Evolutionary conservation across 1,140 invertebrate genomes (phyloP).

Genomic region (Agrilus planipennis): DNA sequence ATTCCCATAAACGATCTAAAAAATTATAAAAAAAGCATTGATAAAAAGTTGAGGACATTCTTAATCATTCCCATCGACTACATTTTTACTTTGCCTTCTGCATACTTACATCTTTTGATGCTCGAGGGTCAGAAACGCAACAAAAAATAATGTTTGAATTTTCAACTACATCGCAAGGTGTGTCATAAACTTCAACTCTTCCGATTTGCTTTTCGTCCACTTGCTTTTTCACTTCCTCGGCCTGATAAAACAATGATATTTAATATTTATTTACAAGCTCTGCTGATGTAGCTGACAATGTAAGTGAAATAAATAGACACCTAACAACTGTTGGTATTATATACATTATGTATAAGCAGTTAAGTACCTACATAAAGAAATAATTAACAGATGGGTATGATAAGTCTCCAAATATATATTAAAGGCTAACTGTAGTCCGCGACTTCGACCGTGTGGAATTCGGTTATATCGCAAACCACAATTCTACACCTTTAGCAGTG

Average conservation of each 20-base stretch:
- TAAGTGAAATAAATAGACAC: too few species aligned
- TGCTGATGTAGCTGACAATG: too few species aligned
- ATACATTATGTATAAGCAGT: too few species aligned
- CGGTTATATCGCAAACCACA: too few species aligned
- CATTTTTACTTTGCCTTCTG: background rate
- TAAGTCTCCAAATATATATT: too few species aligned
- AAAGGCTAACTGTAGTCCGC: too few species aligned
- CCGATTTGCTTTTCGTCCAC: slow-evolving; percentile 21
- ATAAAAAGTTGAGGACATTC: background rate
- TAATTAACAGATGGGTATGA: too few species aligned
- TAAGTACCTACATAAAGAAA: too few species aligned
- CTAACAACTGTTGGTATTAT: too few species aligned
- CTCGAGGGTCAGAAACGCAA: slow-evolving; percentile 85
- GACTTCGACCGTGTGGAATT: too few species aligned
- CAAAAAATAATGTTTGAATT: slow-evolving; percentile 90
- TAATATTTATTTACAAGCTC: too few species aligned
- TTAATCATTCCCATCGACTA: background rate
- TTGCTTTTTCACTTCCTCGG: slow-evolving; percentile 25
- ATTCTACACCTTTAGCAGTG: too few species aligned
- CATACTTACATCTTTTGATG: slow-evolving; percentile 76
- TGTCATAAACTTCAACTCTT: slow-evolving; percentile 33
- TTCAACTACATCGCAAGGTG: slow-evolving; percentile 84
- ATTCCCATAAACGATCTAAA: slow-evolving; percentile 89
- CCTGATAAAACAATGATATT: slow-evolving; percentile 24
- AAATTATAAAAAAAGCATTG: slow-evolving; percentile 15